Base-by-base conservation (phyloP, 2,888 invertebrate genomes). In the Orthosia gothica region DNA sequence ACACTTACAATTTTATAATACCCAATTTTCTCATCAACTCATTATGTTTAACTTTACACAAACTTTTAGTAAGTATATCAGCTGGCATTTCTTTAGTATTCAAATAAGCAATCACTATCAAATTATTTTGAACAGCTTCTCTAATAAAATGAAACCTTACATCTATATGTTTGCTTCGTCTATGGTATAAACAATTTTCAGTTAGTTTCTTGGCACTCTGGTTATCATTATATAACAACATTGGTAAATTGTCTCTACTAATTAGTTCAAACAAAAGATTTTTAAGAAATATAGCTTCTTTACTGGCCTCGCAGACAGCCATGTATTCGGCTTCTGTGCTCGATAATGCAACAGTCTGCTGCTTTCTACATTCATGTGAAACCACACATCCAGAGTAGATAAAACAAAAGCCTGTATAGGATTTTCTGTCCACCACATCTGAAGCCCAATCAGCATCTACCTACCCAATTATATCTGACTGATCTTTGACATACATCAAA, bases 141-240 rank as follows among this genome's bases (percentile, higher is more conserved):
- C 55, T 55, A 5, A 55, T 23, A 55, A 55, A 55, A 55, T 55
- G 55, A 23, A n/a, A 55, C 13, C 55, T 55, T 1, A 55, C 23
- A 55, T 55, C 55, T 13, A 55, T 55, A 55, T 55, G 55, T 15
- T 59, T 59, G 59, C 59, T 59, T 45, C 59, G 5, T 18, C 45
- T n/a, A 58, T 58, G 58, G 3, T 32, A 58, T 32, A 58, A 0
- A 26, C 18, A 58, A 18, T 58, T 5, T 32, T 59, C n/a, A 40
- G 59, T 45, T 18, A 59, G 11, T 3, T 12, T 9, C 11, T 59
- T 18, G n/a, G 59, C 59, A 59, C 32, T 59, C 18, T 45, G 59
- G 18, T 59, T 59, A 11, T 59, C 59, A 40, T 59, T 59, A n/a
- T n/a, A 59, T 15, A 59, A 40, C 18, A 59, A 9, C n/a, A 59